phyloP scores from a whole-genome alignment of 2,113 vertebrate genomes.

The Chaetorhynchus papuensis region DNA sequence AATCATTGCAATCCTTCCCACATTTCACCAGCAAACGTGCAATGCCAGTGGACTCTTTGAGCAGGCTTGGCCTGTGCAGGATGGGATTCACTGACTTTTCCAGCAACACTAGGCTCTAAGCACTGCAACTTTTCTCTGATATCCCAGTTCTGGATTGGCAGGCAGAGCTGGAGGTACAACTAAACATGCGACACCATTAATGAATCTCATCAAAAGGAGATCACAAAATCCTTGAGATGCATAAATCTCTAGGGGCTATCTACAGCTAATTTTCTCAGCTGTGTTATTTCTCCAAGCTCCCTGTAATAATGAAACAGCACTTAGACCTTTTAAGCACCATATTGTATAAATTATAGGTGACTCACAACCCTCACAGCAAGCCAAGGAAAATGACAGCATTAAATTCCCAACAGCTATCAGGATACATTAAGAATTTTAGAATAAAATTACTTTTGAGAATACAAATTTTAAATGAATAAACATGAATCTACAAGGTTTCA shows the following conservation, averaged over 20 bases:
- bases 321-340: constrained; percentile 20
- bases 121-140: background rate
- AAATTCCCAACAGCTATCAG: constrained; percentile 7
- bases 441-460: background rate
- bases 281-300: background rate
- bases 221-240: background rate
- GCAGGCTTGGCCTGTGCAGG: background rate
- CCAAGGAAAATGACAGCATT: background rate
- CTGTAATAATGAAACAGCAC: constrained; percentile 13
- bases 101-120: background rate
- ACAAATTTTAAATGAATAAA: constrained; percentile 25
- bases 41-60: background rate
- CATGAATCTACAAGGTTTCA: background rate
- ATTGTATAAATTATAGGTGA: constrained; percentile 29
- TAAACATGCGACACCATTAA: background rate
- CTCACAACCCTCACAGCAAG: background rate
- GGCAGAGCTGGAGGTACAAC: background rate
- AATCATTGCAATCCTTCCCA: background rate
- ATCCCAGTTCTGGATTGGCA: background rate
- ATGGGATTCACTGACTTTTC: background rate
- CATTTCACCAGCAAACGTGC: background rate
- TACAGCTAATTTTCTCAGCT: constrained; percentile 3
- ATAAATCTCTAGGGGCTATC: background rate
- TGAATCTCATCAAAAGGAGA: constrained; percentile 6
- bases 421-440: constrained; percentile 8